phyloP scores from a whole-genome alignment of 2,888 invertebrate species.

The Brachycybe producta region DNA sequence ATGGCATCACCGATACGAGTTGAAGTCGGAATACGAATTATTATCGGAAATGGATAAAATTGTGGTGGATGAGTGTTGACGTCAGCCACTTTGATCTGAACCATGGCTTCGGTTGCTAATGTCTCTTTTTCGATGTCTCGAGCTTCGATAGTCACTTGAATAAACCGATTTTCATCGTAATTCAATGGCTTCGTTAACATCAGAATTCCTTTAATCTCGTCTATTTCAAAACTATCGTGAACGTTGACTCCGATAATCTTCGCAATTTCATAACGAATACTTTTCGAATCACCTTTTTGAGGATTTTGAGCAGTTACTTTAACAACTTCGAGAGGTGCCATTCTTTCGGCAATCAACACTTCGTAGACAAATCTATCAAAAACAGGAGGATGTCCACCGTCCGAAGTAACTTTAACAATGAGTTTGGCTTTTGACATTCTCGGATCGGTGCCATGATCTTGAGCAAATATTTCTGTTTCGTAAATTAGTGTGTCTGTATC shows the following conservation, averaged over 20 bases:
- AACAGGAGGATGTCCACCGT: conserved; percentile 25
- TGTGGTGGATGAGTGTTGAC: conserved; percentile 26
- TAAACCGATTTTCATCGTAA: conserved; percentile 24
- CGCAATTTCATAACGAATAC: conserved; percentile 23
- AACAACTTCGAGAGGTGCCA: conserved; percentile 23
- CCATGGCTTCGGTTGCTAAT: conserved; percentile 12
- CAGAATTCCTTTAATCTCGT: conserved; percentile 23
- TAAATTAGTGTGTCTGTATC: conserved; percentile 23
- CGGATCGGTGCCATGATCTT: conserved; percentile 26
- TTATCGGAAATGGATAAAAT: conserved; percentile 25
- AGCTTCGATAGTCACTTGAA: conserved; percentile 26
- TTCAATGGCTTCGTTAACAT: conserved; percentile 24
- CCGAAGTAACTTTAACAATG: conserved; percentile 23
- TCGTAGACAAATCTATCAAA: conserved; percentile 26
- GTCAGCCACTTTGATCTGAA: conserved; percentile 24
- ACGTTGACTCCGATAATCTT: conserved; percentile 16
- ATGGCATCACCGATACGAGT: conserved; percentile 24
- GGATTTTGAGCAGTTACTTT: conserved; percentile 22
- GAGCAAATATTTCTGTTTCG: conserved; percentile 27
- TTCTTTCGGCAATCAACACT: conserved; percentile 26
- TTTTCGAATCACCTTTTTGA: conserved; percentile 24
- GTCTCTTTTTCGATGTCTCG: conserved; percentile 24
- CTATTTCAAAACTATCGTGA: conserved; percentile 25
- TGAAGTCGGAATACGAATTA: conserved; percentile 26
- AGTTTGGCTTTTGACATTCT: conserved; percentile 26